Evolutionary conservation across 2,888 invertebrate genomes (phyloP), one percentile per base, ranked within the genome.

Genomic region (Molanna angustata): DNA sequence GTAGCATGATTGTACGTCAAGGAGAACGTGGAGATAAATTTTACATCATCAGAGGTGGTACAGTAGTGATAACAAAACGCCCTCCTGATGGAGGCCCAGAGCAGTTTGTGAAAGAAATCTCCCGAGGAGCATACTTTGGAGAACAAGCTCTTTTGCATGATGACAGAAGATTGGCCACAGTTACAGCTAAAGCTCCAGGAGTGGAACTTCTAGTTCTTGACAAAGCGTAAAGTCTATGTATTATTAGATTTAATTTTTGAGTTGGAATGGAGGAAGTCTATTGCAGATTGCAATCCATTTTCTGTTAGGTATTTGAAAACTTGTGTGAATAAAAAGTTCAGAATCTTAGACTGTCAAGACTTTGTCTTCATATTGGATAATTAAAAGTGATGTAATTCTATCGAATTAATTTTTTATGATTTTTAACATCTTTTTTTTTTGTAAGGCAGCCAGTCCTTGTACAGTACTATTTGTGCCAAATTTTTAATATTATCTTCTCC

Each of bases 11-110:
- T 52, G 85, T 94, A 9, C 78, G 85, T 0, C 91, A 94, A 70
- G 94, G 93, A 0, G 91, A 91, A 61, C 80, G 81, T 21, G 94
- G 94, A 2, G 90, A 94, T 67, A 91, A 90, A 62, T 94, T 94
- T 73, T 94, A 88, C 66, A 92, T 94, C 53, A 91, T 94, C 64
- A 86, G 90, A 59, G 89, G 88, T 4, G 92, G 92, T 14, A 84
- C 82, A 13, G 92, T 91, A 4, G 80, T 82, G 42, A 83, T 90
- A 44, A 85, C 85, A 9, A 86, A 87, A 65, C 74, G 78, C 18
- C 80, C 79, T 7, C 79, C 78, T 2, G 79, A 79, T 22, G 76
- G 74, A 9, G 78, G 73, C 0, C 74, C 78, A 50, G 87, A 88
- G 58, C 75, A 80, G 56, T 76, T 84, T 13, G 84, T 94, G 17